These are phyloP conservation scores for Copsychus sechellarum DNA, from an alignment of 2,113 vertebrate species.

Conservation along the genomic window DNA sequence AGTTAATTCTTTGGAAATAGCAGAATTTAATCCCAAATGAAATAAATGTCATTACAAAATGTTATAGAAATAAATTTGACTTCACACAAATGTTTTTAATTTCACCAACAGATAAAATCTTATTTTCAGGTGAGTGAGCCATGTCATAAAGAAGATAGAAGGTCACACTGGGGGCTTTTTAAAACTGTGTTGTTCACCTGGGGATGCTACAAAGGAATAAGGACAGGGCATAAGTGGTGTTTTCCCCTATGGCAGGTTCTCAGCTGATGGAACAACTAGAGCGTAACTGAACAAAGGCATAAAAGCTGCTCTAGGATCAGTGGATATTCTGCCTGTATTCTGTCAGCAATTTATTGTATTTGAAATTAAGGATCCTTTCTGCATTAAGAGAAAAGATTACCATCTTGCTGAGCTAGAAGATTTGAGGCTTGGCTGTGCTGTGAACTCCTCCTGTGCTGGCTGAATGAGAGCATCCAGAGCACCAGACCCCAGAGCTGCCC, in stretches of 20 bases:
- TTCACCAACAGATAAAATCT: neutral
- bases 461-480: neutral
- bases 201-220: neutral
- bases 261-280: slow-evolving; percentile 14
- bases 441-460: neutral
- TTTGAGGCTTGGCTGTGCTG: neutral
- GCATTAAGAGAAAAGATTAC: neutral
- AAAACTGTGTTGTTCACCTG: neutral
- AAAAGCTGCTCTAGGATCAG: neutral
- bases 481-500: neutral
- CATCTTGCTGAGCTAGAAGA: neutral
- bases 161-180: neutral
- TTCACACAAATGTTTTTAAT: slow-evolving; percentile 3
- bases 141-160: neutral
- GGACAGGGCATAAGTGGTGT: neutral
- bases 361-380: neutral
- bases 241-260: slow-evolving; percentile 45
- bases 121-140: neutral
- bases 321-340: neutral
- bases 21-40: neutral
- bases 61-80: neutral
- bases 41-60: neutral
- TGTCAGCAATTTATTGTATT: neutral
- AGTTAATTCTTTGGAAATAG: neutral
- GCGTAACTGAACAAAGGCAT: neutral